Conservation (phyloP, 2,797 vertebrate species). For the Rhodeus uyekii region DNA sequence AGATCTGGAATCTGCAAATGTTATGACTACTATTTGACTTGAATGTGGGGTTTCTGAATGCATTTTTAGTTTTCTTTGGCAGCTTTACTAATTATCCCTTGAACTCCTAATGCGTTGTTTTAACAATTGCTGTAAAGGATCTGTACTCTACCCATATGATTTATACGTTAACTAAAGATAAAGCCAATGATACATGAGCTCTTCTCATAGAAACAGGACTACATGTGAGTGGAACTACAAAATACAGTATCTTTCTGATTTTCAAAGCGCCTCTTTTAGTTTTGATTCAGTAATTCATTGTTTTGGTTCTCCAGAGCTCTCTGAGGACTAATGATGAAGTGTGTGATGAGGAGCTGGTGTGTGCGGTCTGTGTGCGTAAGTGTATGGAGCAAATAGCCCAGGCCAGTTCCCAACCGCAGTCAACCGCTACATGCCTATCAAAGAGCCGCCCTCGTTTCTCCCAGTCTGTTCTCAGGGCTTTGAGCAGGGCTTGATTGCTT, state of each 20-base stretch:
- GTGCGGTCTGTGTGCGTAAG: constrained; percentile 32
- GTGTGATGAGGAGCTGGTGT: constrained; percentile 14
- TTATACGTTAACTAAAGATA: not conserved
- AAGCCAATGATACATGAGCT: not conserved
- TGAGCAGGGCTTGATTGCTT: constrained; percentile 65
- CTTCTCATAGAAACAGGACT: not conserved
- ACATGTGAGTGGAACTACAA: not conserved
- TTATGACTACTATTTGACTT: not conserved
- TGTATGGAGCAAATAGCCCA: constrained; percentile 20
- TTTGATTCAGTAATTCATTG: constrained; percentile 28
- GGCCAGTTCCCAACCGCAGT: constrained; percentile 31
- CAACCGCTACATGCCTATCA: constrained; percentile 53
- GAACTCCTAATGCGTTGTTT: not conserved
- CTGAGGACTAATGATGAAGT: not conserved
- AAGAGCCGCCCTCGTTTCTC: constrained; percentile 56
- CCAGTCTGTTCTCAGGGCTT: constrained; percentile 48
- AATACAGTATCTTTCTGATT: not conserved
- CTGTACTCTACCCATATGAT: not conserved
- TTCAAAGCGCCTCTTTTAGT: not conserved
- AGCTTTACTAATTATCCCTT: not conserved
- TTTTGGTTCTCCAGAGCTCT: constrained; percentile 14
- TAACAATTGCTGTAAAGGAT: not conserved
- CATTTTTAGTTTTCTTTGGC: not conserved
- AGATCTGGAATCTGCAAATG: not conserved
- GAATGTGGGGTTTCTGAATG: not conserved